A percentile compares a stretch with the other conserved stretches of the same genome.
These are phyloP conservation scores for Lepidonotus clava DNA, from an alignment of 2,888 invertebrate genomes.

Conservation along the genomic window DNA sequence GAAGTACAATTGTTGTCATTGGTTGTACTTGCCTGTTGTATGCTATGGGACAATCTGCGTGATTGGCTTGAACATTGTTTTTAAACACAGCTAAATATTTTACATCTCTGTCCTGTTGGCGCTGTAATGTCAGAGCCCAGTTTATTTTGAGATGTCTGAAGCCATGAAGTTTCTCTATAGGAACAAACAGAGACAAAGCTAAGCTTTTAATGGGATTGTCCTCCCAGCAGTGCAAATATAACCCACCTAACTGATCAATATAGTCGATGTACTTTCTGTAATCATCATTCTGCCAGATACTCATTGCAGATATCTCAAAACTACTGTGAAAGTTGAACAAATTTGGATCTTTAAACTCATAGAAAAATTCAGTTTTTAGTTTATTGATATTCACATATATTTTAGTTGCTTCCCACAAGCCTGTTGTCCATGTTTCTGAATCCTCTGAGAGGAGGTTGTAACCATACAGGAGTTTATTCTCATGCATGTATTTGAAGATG, in stretches of 20 bases:
- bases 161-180: constrained; percentile 46
- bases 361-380: constrained; percentile 56
- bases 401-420: constrained; percentile 62
- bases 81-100: too few species aligned
- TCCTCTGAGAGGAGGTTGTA: constrained; percentile 59
- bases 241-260: constrained; percentile 63
- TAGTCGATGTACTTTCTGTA: constrained; percentile 61
- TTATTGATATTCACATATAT: constrained; percentile 52
- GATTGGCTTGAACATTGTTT: too few species aligned
- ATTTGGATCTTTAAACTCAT: constrained; percentile 56
- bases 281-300: constrained; percentile 58
- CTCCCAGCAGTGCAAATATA: constrained; percentile 65
- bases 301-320: constrained; percentile 62
- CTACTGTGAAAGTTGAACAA: constrained; percentile 65
- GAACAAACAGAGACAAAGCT: constrained; percentile 63
- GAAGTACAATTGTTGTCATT: too few species aligned
- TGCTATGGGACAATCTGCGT: too few species aligned
- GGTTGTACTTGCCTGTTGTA: too few species aligned
- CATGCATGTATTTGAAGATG: constrained; percentile 62
- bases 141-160: too few species aligned
- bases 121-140: too few species aligned
- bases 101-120: too few species aligned
- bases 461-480: constrained; percentile 59
- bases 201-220: constrained; percentile 65
- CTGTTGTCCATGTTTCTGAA: constrained; percentile 46